Base-by-base conservation (phyloP, 1,140 invertebrate genomes). In the Littorina saxatilis region DNA sequence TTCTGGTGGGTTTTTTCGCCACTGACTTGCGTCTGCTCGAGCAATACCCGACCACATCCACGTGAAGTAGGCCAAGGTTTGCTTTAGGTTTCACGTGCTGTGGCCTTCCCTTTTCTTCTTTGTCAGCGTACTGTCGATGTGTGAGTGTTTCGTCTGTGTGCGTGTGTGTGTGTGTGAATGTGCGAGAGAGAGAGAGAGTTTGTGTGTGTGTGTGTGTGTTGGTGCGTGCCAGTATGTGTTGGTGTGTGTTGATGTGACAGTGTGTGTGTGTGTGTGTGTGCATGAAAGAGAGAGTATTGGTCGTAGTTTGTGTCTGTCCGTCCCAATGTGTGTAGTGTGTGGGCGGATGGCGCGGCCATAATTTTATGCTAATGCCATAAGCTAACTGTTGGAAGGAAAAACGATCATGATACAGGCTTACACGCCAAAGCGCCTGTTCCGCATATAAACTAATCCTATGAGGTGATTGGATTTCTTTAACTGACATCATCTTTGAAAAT, bases 91-190 rank as follows among this genome's bases (percentile, higher is more conserved):
- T 47, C 43, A 47, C 43, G 43, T 47, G 43, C 43, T 5, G 43
- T n/a, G n/a, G n/a, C n/a, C n/a, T n/a, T n/a, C n/a, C n/a, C n/a
- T n/a, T n/a, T n/a, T n/a, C n/a, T n/a, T n/a, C n/a, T n/a, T n/a
- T n/a, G n/a, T n/a, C n/a, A n/a, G n/a, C n/a, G n/a, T n/a, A n/a
- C n/a, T 63, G 61, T 7, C 2, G 2, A 29, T 63, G 63, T 68
- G 35, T 39, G 35, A 39, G 63, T 9, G 11, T 13, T 39, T 32
- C 20, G 63, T 68, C 32, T 68, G 63, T 39, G 32, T 37, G 63
- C 39, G 63, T 68, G 63, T 39, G 63, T 68, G 63, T 68, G 63
- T 68, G 63, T 68, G 63, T 68, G 63, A 39, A 35, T 68, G 35
- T 68, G 63, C 23, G 35, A 39, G 63, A 20, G 63, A 20, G 63